These are phyloP conservation scores for Oscheius sp. DNA, from an alignment of 2,888 invertebrate species.

Conservation along the genomic window DNA sequence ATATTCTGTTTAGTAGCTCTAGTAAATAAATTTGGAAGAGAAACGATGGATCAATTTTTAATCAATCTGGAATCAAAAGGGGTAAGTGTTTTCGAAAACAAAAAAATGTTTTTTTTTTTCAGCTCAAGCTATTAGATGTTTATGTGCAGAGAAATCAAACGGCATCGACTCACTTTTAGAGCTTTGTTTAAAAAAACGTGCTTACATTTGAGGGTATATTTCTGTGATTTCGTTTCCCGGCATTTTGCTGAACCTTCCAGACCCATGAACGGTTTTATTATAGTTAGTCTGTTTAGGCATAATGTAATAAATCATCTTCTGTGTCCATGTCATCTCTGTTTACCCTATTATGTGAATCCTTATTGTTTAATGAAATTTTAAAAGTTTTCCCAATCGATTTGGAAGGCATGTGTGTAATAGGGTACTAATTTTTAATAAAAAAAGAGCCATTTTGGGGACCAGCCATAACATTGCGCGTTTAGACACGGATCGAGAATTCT, in stretches of 20 bases:
- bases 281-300: conserved; percentile 3
- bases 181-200: too few relatives aligned
- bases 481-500: too few relatives aligned
- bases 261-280: conserved; percentile 6
- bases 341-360: too few relatives aligned
- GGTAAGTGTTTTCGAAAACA: conserved; percentile 71
- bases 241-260: conserved; percentile 8
- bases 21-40: conserved; percentile 86
- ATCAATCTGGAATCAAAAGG: conserved; percentile 86
- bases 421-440: too few relatives aligned
- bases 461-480: too few relatives aligned
- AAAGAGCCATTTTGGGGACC: too few relatives aligned
- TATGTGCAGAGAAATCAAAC: conserved; percentile 78
- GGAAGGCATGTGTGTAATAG: too few relatives aligned
- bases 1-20: conserved; percentile 97
- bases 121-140: conserved; percentile 80
- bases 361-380: too few relatives aligned
- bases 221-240: conserved; percentile 16
- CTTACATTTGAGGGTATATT: conserved; percentile 2
- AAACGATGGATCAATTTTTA: conserved; percentile 75
- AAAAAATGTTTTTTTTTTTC: conserved; percentile 54
- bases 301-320: too few relatives aligned
- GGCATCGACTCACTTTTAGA: conserved; percentile 49
- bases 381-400: too few relatives aligned
- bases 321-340: too few relatives aligned